Evolutionary conservation across 1,140 invertebrate genomes (phyloP), one percentile per base, ranked within the genome.

Genomic region (Heterodera schachtii): DNA sequence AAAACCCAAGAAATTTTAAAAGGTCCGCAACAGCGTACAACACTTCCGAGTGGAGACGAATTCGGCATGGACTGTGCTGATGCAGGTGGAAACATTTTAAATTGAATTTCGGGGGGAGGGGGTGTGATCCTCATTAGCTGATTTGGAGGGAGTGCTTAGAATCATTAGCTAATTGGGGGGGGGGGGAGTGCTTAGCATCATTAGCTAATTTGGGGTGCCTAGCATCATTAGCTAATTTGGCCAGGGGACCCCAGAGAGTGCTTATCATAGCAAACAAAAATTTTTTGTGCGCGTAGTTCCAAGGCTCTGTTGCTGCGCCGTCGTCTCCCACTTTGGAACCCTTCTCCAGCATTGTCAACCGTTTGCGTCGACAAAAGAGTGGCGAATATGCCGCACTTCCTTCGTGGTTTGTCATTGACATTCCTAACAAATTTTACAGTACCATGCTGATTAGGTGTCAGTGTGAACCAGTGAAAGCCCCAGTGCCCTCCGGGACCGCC

Each of bases 21-120:
- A 82, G 64, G 85, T 86, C 13, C 46, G 84, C 13, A 81, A 82
- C 47, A 86, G 86, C 16, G 86, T 86, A 13, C 80, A 86, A 57
- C 52, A 80, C 13, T 86, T 87, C 77, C 60, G 86, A 41, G 85
- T 80, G n/a, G 86, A 86, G 21, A 86, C 85, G 43, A 85, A 86
- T 67, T 83, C 84, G 46, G 86, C 85, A 49, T 86, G 85, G 85
- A 82, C 86, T 75, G 83, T 82, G 43, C 74, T 86, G 31, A 86
- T 86, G 84, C 77, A 87, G 21, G 57, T 64, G 49, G 49, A 52
- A 11, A 52, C 6, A 52, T 0, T 52, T 49, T 11, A 52, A 52
- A 52, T 52, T 52, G 11, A 52, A 52, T 52, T 52, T 52, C 49
- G 31, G 31, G 31, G 31, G 31, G 31, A 31, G 31, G 31, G 31